Evolutionary conservation across 92 coral and sea anemone species (phyloP), one percentile per base, ranked within the genome.

Genomic region (Isaurus tuberculatus): DNA sequence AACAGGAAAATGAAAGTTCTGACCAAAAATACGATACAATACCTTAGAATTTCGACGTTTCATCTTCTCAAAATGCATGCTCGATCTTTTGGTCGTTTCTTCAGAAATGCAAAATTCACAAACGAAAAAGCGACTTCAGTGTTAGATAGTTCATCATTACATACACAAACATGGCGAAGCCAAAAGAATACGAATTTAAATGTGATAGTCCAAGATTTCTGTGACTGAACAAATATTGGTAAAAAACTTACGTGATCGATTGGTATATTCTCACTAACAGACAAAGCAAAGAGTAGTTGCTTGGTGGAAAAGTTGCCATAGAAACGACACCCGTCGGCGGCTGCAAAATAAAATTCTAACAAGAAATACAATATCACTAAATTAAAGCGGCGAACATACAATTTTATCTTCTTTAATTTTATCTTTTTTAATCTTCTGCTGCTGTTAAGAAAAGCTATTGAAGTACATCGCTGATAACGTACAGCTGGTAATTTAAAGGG

Each of bases 161-260:
- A 70, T 36, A 23, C 31, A 30, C 8, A 26, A 74, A 74, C 49
- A 74, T 74, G 44, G 80, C 80, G 65, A 49, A 27, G 79, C 30
- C 37, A 27, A 73, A 34, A 10, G 67, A 74, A 74, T 20, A 31
- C 30, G 53, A 74, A 15, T 74, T 51, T 74, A 48, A 74, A 74
- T 53, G 67, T 31, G n/a, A 53, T 34, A 31, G 67, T 31, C 80
- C n/a, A 28, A 14, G 48, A 74, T 51, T 46, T 1, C 43, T 46
- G 80, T 74, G 67, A 74, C 80, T 44, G 64, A 29, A 14, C 66
- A 74, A 74, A 74, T 32, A 74, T 51, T 53, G 53, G 67, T 31
- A 16, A 29, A 53, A 3, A 20, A 43, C 53, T 51, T 20, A 74
- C 80, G 80, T 53, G 51, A 40, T 43, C 49, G 67, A 31, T 20